Evolutionary conservation across 2,113 vertebrate species (phyloP).

Genomic region (Tiliqua scincoides): DNA sequence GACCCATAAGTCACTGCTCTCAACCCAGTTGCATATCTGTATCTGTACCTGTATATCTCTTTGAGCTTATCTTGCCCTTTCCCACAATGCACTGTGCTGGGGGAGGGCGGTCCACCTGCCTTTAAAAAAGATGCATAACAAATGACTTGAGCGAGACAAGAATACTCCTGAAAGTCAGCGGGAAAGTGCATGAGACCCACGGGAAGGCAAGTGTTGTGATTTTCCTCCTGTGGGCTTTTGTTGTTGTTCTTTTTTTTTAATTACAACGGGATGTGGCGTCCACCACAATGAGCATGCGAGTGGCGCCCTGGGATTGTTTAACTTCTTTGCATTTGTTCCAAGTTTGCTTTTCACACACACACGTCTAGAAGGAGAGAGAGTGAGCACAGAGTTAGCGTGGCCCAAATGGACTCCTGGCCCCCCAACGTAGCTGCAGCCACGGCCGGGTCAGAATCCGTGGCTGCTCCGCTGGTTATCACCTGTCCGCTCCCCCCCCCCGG

Average conservation of each 20-base stretch:
- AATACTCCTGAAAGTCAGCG: constrained; percentile 22
- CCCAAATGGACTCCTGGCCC: not conserved
- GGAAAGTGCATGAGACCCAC: constrained; percentile 34
- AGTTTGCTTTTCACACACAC: not conserved
- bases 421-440: not conserved
- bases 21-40: constrained; percentile 4
- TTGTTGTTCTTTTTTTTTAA: constrained; percentile 39
- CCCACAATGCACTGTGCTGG: constrained; percentile 20
- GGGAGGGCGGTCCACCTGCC: not conserved
- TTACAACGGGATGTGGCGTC: constrained; percentile 27
- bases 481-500: not conserved
- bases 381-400: constrained; percentile 30
- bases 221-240: constrained; percentile 51
- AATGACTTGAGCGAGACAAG: constrained; percentile 24
- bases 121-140: constrained; percentile 25
- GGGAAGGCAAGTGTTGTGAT: constrained; percentile 56
- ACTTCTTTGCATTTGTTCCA: not conserved
- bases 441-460: no score
- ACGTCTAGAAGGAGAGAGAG: not conserved
- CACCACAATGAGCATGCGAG: constrained; percentile 17
- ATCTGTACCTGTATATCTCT: not conserved
- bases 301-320: constrained; percentile 48
- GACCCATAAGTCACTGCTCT: not conserved
- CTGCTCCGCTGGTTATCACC: not conserved
- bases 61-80: constrained; percentile 23